A percentile compares a stretch with the other conserved stretches of the same genome.
phyloP scores from a whole-genome alignment of 2,888 invertebrate species.

The Ceriagrion tenellum region DNA sequence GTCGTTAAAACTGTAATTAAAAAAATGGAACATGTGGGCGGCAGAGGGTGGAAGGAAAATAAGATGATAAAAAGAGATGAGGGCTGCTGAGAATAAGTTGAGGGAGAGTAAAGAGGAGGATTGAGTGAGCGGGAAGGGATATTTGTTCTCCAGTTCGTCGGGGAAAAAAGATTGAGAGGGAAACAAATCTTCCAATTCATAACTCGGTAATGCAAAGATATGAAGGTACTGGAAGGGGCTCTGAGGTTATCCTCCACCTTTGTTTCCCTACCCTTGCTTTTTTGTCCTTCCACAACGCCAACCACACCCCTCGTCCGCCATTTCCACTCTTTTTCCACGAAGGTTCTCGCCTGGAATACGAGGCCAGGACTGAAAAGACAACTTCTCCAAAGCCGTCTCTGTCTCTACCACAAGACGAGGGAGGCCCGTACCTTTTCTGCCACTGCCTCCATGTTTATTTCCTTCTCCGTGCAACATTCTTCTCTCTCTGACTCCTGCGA shows the following conservation, averaged over 20 bases:
- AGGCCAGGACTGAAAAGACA: neutral
- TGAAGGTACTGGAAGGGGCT: too few species aligned
- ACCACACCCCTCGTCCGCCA: neutral
- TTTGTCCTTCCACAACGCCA: neutral
- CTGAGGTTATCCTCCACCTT: neutral
- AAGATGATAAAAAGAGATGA: too few species aligned
- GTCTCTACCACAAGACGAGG: neutral
- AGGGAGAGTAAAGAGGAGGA: too few species aligned
- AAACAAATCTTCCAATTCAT: slow-evolving; percentile 11
- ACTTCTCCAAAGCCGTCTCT: neutral
- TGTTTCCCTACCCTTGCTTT: neutral
- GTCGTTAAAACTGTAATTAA: neutral
- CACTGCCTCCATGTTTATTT: too few species aligned
- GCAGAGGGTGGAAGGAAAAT: neutral
- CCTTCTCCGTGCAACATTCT: too few species aligned
- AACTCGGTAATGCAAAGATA: slow-evolving; percentile 22
- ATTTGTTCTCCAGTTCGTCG: neutral
- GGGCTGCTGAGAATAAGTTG: too few species aligned
- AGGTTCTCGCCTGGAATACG: neutral
- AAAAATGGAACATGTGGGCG: too few species aligned
- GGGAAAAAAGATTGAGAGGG: neutral
- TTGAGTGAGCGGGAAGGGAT: neutral
- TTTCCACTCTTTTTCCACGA: neutral
- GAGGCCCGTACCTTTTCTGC: too few species aligned
- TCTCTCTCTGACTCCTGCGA: too few species aligned